phyloP scores from a whole-genome alignment of 2,113 vertebrate species.

The Nanorana parkeri region DNA sequence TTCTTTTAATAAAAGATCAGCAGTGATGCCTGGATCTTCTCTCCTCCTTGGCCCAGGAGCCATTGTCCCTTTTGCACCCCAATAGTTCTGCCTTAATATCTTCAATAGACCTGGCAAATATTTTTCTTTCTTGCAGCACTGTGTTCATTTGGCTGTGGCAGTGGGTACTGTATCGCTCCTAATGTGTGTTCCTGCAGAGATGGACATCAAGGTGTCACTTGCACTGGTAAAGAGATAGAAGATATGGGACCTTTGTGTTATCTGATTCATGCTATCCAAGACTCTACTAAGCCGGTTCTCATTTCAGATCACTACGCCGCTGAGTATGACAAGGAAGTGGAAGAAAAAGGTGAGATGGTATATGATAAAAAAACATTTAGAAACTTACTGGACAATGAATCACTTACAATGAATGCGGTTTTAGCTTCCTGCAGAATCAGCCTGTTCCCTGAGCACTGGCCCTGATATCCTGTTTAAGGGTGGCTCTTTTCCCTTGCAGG shows the following conservation, averaged over 20 bases:
- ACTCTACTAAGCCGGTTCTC: background rate
- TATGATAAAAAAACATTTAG: no score
- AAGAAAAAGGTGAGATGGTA: constrained; percentile 17
- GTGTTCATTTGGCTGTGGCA: constrained; percentile 78
- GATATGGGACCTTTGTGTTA: background rate
- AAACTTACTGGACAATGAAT: no score
- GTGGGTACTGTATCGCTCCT: constrained; percentile 75
- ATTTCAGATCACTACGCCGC: constrained; percentile 47
- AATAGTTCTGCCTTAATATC: no score
- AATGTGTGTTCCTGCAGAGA: constrained; percentile 77
- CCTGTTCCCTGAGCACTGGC: no score
- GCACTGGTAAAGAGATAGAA: constrained; percentile 71
- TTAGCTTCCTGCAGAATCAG: no score
- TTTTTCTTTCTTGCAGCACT: constrained; percentile 63
- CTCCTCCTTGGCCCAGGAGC: no score
- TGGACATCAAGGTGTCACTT: constrained; percentile 76
- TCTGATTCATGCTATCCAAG: background rate
- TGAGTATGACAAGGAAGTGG: constrained; percentile 34
- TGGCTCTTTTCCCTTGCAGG: no score
- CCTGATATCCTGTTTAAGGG: no score
- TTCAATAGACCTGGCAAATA: background rate
- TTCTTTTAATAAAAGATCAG: no score
- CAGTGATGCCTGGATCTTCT: no score
- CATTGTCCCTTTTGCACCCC: no score
- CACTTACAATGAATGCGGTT: no score